Evolutionary conservation across 2,888 invertebrate species (phyloP).

Genomic region (Chalcosyrphus nemorum): DNA sequence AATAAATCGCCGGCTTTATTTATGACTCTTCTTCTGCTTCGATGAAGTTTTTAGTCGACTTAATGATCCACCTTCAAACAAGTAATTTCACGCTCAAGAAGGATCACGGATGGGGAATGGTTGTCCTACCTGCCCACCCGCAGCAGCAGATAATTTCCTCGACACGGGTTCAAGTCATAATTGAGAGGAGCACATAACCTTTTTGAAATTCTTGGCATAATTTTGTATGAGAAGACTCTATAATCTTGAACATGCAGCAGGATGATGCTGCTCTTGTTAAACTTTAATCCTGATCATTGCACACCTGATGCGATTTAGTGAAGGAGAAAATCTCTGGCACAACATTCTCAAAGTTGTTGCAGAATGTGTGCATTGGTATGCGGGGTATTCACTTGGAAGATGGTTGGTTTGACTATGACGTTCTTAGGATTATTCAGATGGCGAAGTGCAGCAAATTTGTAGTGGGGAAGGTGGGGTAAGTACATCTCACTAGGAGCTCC

Average conservation of each 20-base stretch:
- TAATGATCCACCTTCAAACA: neutral
- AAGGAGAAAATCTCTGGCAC: conserved; percentile 60
- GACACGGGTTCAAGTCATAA: conserved; percentile 25
- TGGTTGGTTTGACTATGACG: conserved; percentile 19
- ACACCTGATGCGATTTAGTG: conserved; percentile 68
- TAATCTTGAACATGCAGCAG: conserved; percentile 44
- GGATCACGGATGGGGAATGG: too few species aligned
- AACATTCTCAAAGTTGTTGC: conserved; percentile 58
- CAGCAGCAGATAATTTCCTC: conserved; percentile 30
- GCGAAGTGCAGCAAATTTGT: conserved; percentile 54
- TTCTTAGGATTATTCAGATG: conserved; percentile 56
- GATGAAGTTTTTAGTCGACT: neutral
- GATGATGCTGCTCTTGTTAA: conserved; percentile 37
- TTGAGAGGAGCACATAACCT: conserved; percentile 20
- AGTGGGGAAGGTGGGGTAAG: conserved; percentile 1
- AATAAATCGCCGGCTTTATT: neutral
- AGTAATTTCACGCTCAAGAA: conserved; percentile 39
- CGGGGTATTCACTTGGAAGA: conserved; percentile 41
- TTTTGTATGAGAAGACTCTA: conserved; percentile 27
- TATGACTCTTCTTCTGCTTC: neutral
- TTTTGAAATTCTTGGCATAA: conserved; percentile 59
- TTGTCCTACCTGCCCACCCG: neutral
- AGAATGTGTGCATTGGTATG: conserved; percentile 56
- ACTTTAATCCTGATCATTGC: conserved; percentile 62
- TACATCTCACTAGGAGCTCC: conserved; percentile 6